Evolutionary conservation across 2,888 invertebrate genomes (phyloP), one percentile per base, ranked within the genome.

Genomic region (Eristalis pertinax): DNA sequence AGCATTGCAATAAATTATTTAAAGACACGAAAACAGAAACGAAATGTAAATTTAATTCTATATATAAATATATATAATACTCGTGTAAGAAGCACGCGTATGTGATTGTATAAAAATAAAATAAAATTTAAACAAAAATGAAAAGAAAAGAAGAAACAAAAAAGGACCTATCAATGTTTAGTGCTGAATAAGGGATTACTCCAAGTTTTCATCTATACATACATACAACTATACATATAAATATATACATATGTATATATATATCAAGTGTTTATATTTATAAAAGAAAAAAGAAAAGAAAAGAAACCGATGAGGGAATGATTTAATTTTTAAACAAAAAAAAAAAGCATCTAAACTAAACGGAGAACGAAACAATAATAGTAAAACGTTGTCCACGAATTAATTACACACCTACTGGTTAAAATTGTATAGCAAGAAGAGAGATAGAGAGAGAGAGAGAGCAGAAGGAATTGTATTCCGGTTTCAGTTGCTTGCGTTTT

Each of bases 241-340:
- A 29, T 29, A 67, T 35, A 68, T 74, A 69, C 32, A 67, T 41
- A 22, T 63, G 50, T 68, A 75, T 35, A 67, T 22, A 19, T 81
- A 73, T 81, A 76, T 73, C 72, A 86, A 83, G 69, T 82, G 74
- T 86, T 72, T 86, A 79, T 86, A 86, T 86, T 86, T 82, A 82
- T 82, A 82, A 78, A 69, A 70, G 19, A 56, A 38, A 29, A 56
- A 58, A 56, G 29, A 15, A 58, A 35, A 11, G 35, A 63, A 22
- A 38, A 63, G 41, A 41, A 56, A 64, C 24, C 43, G 11, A 69
- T 56, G 24, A 29, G 32, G 13, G 19, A 15, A 69, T 26, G n/a
- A 43, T n/a, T 43, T 43, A 43, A n/a, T 43, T 43, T 19, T 50
- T 19, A 50, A 29, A 19, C 7, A 50, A 50, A 19, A 32, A 5